Conservation (phyloP, 2,888 invertebrate species). For the Tipula lateralis region DNA sequence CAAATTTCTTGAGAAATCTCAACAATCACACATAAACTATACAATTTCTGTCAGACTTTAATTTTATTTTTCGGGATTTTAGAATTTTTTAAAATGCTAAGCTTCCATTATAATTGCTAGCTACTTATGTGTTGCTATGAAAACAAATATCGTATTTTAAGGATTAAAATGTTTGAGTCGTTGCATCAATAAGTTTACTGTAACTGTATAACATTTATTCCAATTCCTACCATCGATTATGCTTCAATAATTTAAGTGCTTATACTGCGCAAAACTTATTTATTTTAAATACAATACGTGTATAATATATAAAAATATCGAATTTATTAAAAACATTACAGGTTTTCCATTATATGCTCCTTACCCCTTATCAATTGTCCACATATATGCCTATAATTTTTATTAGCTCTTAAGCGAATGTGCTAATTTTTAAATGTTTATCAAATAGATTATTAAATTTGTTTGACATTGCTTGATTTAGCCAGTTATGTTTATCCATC, state of each 20-base stretch:
- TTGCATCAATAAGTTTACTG: background rate
- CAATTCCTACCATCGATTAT: background rate
- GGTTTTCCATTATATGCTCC: background rate
- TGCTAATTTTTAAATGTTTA: background rate
- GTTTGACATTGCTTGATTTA: background rate
- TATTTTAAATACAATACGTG: background rate
- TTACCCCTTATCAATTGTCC: background rate
- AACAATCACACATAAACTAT: too few species aligned
- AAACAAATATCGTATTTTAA: too few species aligned
- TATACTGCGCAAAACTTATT: background rate
- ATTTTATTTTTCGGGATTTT: too few species aligned
- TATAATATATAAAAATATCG: background rate
- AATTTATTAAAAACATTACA: background rate
- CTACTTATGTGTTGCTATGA: too few species aligned
- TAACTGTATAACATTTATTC: background rate
- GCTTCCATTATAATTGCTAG: too few species aligned
- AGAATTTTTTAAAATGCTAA: too few species aligned
- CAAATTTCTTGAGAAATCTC: too few species aligned
- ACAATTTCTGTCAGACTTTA: too few species aligned
- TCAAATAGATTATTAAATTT: background rate
- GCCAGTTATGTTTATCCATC: background rate
- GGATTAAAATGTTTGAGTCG: too few species aligned
- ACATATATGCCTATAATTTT: background rate
- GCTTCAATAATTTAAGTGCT: background rate
- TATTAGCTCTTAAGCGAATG: background rate